A percentile compares a stretch with the other conserved stretches of the same genome.
These are phyloP conservation scores for Drosophila murphyi DNA, from an alignment of 1,140 invertebrate species.

Conservation along the genomic window DNA sequence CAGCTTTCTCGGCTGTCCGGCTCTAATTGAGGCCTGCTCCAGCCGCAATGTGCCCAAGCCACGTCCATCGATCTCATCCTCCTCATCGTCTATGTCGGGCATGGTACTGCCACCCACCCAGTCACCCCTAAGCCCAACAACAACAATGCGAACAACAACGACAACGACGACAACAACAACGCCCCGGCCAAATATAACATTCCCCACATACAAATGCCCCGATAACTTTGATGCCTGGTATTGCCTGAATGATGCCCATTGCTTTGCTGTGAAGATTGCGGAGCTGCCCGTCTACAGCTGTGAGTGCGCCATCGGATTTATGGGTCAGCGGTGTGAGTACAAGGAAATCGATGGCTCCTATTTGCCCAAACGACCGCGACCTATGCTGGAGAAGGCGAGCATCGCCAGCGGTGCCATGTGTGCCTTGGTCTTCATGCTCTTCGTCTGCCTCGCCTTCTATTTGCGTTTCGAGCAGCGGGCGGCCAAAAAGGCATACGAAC, in stretches of 20 bases:
- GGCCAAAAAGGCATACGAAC: conserved; percentile 82
- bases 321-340: conserved; percentile 95
- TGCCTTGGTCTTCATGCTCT: conserved; percentile 93
- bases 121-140: conserved; percentile 37
- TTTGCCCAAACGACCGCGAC: conserved; percentile 90
- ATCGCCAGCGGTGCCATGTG: conserved; percentile 95
- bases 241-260: conserved; percentile 96
- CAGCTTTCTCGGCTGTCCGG: conserved; percentile 50
- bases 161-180: conserved; percentile 86
- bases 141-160: conserved; percentile 87
- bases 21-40: conserved; percentile 90
- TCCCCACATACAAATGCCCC: conserved; percentile 96
- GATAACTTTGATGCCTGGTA: conserved; percentile 96
- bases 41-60: conserved; percentile 94
- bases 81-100: conserved; percentile 68
- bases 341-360: conserved; percentile 98
- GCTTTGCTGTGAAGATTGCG: conserved; percentile 96
- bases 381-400: conserved; percentile 95
- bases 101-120: conserved; percentile 84
- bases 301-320: conserved; percentile 96
- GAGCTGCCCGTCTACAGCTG: conserved; percentile 97
- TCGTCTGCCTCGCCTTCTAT: conserved; percentile 93
- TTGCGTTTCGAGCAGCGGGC: conserved; percentile 90
- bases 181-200: conserved; percentile 95
- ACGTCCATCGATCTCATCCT: conserved; percentile 85